Conservation (phyloP, 2,797 vertebrate species). For the Cynodonichthys magdalenae region DNA sequence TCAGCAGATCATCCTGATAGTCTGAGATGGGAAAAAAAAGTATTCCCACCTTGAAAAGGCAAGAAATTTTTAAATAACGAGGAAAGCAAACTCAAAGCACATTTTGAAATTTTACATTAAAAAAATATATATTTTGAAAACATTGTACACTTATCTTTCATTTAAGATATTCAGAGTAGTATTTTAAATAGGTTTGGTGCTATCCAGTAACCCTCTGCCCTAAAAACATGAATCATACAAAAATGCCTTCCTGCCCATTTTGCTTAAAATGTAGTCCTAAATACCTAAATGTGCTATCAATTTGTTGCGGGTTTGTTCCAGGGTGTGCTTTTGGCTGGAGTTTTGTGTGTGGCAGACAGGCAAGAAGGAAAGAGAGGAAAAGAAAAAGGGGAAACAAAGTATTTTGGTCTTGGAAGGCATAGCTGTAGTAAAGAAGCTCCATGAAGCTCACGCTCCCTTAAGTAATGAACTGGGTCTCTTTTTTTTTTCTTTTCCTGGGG, state of each 20-base stretch:
- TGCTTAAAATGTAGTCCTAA: slow-evolving; percentile 55
- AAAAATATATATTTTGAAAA: slow-evolving; percentile 53
- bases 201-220: slow-evolving; percentile 31
- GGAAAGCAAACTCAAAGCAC: slow-evolving; percentile 51
- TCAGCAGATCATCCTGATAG: slow-evolving; percentile 71
- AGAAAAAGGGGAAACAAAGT: slow-evolving; percentile 19
- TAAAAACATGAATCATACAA: slow-evolving; percentile 46
- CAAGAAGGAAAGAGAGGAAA: slow-evolving; percentile 26
- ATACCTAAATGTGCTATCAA: slow-evolving; percentile 71
- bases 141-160: slow-evolving; percentile 45
- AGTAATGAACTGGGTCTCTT: slow-evolving; percentile 67
- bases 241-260: slow-evolving; percentile 32
- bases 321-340: slow-evolving; percentile 56
- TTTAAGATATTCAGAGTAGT: slow-evolving; percentile 45
- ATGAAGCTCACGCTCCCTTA: slow-evolving; percentile 57
- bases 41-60: slow-evolving; percentile 28
- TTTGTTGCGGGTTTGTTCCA: slow-evolving; percentile 67
- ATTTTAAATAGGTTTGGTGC: slow-evolving; percentile 44
- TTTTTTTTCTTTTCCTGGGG: slow-evolving; percentile 40
- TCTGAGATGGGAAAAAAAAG: slow-evolving; percentile 29
- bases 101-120: slow-evolving; percentile 46
- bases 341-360: slow-evolving; percentile 59
- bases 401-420: slow-evolving; percentile 65
- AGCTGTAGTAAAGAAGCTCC: slow-evolving; percentile 64
- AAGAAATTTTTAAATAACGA: slow-evolving; percentile 36